Percentiles rank a stretch among this genome's conserved stretches.
Evolutionary conservation across 2,888 invertebrate genomes (phyloP).

Genomic region (Galeruca laticollis): DNA sequence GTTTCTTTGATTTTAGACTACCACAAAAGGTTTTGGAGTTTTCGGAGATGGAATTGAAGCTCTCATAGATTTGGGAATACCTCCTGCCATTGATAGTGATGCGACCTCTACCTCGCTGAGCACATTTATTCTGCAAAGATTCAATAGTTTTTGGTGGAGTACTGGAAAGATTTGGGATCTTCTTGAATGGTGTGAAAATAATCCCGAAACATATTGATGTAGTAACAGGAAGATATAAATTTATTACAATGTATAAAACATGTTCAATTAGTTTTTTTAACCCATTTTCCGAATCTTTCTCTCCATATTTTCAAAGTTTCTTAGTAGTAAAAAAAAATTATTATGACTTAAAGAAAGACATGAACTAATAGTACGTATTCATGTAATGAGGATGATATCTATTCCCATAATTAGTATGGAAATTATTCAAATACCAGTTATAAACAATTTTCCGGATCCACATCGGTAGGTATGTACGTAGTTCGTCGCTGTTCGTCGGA

Average conservation of each 20-base stretch:
- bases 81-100: slow-evolving; percentile 1
- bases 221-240: too few relatives aligned
- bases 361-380: too few relatives aligned
- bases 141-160: slow-evolving; percentile 25
- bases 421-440: too few relatives aligned
- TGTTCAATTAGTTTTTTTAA: not conserved
- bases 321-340: too few relatives aligned
- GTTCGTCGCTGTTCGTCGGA: too few relatives aligned
- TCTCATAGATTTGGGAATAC: not conserved
- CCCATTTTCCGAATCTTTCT: too few relatives aligned
- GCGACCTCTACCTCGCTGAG: slow-evolving; percentile 1
- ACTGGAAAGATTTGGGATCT: slow-evolving; percentile 25
- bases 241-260: not conserved
- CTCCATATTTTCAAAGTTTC: too few relatives aligned
- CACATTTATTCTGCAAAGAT: not conserved
- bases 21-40: slow-evolving; percentile 10
- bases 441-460: too few relatives aligned
- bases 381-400: too few relatives aligned
- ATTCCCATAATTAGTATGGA: too few relatives aligned
- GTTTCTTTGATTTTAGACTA: not conserved
- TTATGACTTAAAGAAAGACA: too few relatives aligned
- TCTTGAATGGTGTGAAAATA: slow-evolving; percentile 13
- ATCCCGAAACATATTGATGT: not conserved
- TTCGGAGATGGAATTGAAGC: not conserved
- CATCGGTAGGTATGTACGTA: too few relatives aligned